A percentile compares a stretch with the other conserved stretches of the same genome.
These are phyloP conservation scores for Psittacula derbiana DNA, from an alignment of 2,797 vertebrate genomes.

Conservation along the genomic window DNA sequence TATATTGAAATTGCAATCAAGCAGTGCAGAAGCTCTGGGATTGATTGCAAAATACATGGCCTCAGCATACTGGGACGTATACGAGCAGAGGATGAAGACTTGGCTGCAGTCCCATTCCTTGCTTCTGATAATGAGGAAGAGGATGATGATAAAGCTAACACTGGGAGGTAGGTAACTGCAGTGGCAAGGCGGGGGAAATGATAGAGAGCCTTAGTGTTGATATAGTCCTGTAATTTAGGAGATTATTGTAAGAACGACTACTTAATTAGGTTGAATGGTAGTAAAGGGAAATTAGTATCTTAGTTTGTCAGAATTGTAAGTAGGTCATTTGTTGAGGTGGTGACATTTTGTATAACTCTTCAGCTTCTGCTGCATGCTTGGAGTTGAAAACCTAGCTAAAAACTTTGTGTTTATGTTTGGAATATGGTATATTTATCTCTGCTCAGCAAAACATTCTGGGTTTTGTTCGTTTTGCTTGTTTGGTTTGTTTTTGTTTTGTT, in stretches of 20 bases:
- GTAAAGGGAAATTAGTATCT: background rate
- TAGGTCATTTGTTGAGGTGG: background rate
- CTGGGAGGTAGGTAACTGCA: constrained; percentile 83
- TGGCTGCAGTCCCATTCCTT: constrained; percentile 95
- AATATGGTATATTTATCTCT: background rate
- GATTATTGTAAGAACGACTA: background rate
- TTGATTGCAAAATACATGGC: constrained; percentile 97
- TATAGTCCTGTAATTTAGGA: background rate
- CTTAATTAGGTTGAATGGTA: background rate
- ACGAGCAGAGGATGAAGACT: constrained; percentile 93
- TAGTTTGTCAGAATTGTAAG: background rate
- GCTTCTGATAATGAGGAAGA: constrained; percentile 98
- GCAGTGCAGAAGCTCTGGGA: constrained; percentile 97
- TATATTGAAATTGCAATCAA: constrained; percentile 96
- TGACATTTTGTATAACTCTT: background rate
- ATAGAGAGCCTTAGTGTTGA: background rate
- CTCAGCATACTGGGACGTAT: constrained; percentile 91
- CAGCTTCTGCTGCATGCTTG: background rate
- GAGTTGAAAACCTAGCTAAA: background rate
- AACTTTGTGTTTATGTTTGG: background rate
- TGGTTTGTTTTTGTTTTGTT: background rate
- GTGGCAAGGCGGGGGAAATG: background rate
- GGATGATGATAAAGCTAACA: constrained; percentile 91
- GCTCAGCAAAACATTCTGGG: background rate
- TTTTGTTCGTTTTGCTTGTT: background rate